These are phyloP conservation scores for Anolis carolinensis DNA, from an alignment of 2,113 vertebrate genomes.

Conservation along the genomic window DNA sequence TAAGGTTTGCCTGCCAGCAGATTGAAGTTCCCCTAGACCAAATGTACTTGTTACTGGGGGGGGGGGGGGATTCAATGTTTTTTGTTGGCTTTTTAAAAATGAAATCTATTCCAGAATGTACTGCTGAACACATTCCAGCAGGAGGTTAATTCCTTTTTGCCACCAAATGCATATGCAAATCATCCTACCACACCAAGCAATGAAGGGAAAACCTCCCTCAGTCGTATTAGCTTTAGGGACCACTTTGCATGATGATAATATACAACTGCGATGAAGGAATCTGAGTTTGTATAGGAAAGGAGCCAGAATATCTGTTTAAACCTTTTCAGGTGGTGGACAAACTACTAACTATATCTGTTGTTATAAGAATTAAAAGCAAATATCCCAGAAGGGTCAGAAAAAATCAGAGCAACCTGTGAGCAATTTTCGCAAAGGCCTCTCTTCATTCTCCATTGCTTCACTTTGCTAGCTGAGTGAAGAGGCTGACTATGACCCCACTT, in stretches of 20 bases:
- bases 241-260: background rate
- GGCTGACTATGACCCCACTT: background rate
- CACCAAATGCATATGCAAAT: no score
- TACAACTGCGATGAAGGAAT: background rate
- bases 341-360: background rate
- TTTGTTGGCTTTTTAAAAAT: slow-evolving; percentile 31
- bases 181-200: background rate
- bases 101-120: background rate
- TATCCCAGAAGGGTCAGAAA: background rate
- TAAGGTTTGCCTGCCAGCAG: slow-evolving; percentile 24
- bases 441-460: background rate
- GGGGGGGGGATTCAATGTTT: slow-evolving; percentile 21
- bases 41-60: slow-evolving; percentile 14
- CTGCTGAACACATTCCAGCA: slow-evolving; percentile 13
- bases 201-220: background rate
- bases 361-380: background rate
- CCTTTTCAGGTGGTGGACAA: background rate
- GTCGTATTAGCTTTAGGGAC: background rate
- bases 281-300: background rate
- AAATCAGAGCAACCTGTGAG: background rate
- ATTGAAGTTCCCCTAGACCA: background rate
- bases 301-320: background rate
- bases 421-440: no score
- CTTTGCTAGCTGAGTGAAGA: background rate
- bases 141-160: background rate